Conservation (phyloP, 1,140 invertebrate genomes). For the Amphibalanus amphitrite region DNA sequence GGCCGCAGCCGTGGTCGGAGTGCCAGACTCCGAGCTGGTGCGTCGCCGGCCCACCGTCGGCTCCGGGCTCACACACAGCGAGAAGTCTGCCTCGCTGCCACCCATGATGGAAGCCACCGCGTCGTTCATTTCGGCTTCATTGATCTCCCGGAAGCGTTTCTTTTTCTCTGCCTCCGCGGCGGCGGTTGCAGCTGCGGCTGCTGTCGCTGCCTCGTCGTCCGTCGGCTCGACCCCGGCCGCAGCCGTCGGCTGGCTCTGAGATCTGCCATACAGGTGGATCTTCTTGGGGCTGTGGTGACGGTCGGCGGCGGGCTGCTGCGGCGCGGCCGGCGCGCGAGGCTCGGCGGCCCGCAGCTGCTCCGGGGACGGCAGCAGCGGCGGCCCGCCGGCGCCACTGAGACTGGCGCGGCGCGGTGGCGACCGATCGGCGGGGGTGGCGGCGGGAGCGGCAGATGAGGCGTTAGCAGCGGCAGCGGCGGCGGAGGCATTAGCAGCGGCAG, state of each 20-base stretch:
- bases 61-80: neutral
- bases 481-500: too few species aligned
- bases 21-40: neutral
- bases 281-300: neutral
- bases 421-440: neutral
- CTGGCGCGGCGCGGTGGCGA: neutral
- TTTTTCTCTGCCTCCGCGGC: neutral
- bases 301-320: neutral
- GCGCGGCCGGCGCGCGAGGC: too few species aligned
- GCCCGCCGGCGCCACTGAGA: neutral
- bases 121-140: neutral
- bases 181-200: too few species aligned
- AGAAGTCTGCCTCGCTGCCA: neutral
- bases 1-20: neutral
- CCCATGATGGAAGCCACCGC: conserved; percentile 1
- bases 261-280: neutral
- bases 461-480: too few species aligned
- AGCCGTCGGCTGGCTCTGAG: neutral
- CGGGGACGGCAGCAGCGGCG: neutral
- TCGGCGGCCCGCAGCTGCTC: neutral
- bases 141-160: conserved; percentile 1
- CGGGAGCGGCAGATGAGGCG: too few species aligned
- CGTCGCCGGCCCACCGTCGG: too few species aligned
- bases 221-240: too few species aligned
- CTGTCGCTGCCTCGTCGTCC: neutral